Percentiles rank a stretch among this genome's conserved stretches.
Evolutionary conservation across 2,888 invertebrate species (phyloP).

Genomic region (Cylloceria caligata): DNA sequence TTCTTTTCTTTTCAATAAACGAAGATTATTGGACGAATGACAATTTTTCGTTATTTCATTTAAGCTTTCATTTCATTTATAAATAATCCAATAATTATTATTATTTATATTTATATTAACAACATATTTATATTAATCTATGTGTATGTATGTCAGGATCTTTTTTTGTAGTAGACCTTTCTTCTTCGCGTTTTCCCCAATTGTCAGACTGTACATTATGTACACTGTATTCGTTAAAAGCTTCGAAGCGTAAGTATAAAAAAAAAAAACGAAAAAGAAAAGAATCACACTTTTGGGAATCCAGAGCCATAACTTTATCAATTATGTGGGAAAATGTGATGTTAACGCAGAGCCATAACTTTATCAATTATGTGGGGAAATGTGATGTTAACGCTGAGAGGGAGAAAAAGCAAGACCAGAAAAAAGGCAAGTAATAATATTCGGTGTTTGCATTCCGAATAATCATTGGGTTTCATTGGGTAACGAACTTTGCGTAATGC

Average conservation of each 20-base stretch:
- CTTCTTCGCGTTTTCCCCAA: constrained; percentile 29
- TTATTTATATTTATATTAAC: constrained; percentile 78
- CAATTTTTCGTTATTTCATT: constrained; percentile 69
- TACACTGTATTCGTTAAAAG: constrained; percentile 41
- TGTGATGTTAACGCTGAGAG: constrained; percentile 24
- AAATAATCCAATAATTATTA: constrained; percentile 79
- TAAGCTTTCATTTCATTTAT: too few species aligned
- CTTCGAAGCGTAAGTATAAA: constrained; percentile 49
- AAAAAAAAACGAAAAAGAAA: constrained; percentile 2
- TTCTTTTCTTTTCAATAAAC: constrained; percentile 72
- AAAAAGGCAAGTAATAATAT: constrained; percentile 42
- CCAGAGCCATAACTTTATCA: constrained; percentile 3
- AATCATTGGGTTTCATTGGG: constrained; percentile 9
- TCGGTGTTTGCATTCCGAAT: constrained; percentile 1
- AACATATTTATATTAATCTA: constrained; percentile 77
- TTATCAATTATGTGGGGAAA: constrained; percentile 19
- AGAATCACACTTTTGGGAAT: constrained; percentile 29
- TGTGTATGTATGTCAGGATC: constrained; percentile 61
- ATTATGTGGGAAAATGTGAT: constrained; percentile 41
- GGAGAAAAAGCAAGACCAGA: constrained; percentile 13
- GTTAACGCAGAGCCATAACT: constrained; percentile 26
- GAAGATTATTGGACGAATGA: constrained; percentile 73
- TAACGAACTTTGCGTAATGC: constrained; percentile 47
- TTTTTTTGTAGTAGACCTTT: constrained; percentile 37
- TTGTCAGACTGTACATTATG: constrained; percentile 49